These are phyloP conservation scores for Lasioglossum vierecki DNA, from an alignment of 2,888 invertebrate species.

Conservation along the genomic window DNA sequence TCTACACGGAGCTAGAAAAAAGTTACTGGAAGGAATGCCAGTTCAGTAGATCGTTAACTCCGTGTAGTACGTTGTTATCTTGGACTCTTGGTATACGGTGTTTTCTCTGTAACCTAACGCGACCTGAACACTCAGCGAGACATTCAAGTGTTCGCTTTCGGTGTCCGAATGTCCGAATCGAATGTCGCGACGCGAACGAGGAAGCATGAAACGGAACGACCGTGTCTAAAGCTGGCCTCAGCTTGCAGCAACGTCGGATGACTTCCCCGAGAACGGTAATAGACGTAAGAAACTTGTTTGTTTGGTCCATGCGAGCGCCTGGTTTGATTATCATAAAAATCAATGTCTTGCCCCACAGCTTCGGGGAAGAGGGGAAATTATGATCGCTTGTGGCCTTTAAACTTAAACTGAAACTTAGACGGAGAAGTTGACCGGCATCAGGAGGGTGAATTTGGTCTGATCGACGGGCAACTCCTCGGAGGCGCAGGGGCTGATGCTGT, in stretches of 20 bases:
- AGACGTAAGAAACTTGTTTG: conserved; percentile 8
- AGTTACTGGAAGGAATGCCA: not conserved
- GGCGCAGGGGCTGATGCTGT: conserved; percentile 79
- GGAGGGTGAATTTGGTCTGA: conserved; percentile 79
- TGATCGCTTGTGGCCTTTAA: not conserved
- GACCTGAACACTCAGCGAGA: not conserved
- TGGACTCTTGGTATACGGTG: not conserved
- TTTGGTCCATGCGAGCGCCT: not conserved
- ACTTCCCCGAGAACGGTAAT: not conserved
- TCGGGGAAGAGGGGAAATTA: not conserved
- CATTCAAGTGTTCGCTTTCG: not conserved
- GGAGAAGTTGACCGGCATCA: conserved; percentile 81
- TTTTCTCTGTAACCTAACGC: not conserved
- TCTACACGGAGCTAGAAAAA: not conserved
- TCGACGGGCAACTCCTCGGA: conserved; percentile 77
- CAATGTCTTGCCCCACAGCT: not conserved
- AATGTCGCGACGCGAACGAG: not conserved
- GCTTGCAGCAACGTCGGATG: not conserved
- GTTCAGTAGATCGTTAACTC: not conserved
- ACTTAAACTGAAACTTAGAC: conserved; percentile 56
- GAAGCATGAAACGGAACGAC: not conserved
- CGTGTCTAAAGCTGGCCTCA: not conserved
- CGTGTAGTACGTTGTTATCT: not conserved
- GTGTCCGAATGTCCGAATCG: not conserved
- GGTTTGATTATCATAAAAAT: not conserved